Evolutionary conservation across 2,888 invertebrate genomes (phyloP), one percentile per base, ranked within the genome.

Genomic region (Barypeithes pellucidus): DNA sequence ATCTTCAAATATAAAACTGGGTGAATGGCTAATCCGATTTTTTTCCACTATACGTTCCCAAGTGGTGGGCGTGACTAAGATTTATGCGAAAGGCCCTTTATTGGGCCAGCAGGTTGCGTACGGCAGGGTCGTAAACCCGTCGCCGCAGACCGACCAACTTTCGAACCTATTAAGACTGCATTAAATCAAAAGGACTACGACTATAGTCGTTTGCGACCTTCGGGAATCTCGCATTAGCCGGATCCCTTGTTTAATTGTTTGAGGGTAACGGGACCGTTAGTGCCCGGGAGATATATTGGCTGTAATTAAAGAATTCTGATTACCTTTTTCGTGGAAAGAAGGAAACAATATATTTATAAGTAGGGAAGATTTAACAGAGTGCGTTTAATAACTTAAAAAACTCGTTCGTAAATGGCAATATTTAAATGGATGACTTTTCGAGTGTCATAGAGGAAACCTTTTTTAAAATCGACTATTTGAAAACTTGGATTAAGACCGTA

Each of bases 141-240:
- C 70, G 52, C 67, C 70, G 65, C 71, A 68, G 62, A 57, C 76
- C 67, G 69, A 70, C 73, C 73, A 77, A 75, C 75, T 75, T 75
- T 72, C 69, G 67, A 77, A 77, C 71, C 75, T 75, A 77, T 77
- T 77, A 77, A 77, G 71, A 73, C 73, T 70, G 72, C 67, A 69
- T 75, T 77, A 77, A 71, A 77, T 77, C 73, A 71, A 76, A 71
- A 71, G 68, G 72, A 59, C 60, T 47, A 54, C 50, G 24, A 43
- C 60, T 47, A 39, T 14, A 73, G 59, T 68, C 63, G 67, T 60
- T 73, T 43, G 63, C 67, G 63, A 68, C 73, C 68, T 73, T 67
- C 73, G 60, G 50, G 68, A 47, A 73, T 68, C 63, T 62, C 24
- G 65, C 68, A 73, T 73, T 73, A 73, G 59, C 60, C 52, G 59